Conservation (phyloP, 2,113 vertebrate species). For the Microcebus ravelobensis region DNA sequence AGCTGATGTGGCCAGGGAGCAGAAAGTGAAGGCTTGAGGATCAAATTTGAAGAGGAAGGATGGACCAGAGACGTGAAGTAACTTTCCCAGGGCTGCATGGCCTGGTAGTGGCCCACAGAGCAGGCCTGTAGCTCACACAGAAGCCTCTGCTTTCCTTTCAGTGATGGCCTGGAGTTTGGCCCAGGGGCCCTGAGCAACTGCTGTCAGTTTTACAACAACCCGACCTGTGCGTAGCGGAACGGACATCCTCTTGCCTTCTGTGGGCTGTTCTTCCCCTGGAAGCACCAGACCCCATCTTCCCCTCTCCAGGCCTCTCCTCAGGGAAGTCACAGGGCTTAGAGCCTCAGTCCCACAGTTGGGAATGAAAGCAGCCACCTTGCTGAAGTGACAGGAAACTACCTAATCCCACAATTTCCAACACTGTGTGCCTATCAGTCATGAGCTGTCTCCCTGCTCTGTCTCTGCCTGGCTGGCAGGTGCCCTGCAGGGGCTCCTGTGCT, state of each 20-base stretch:
- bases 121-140: fast-evolving
- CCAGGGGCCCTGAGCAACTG: conserved; percentile 57
- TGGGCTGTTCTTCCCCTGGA: neutral
- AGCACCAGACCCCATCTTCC: neutral
- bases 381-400: too few species aligned
- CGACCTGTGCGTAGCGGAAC: neutral
- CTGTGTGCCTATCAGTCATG: too few species aligned
- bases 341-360: too few species aligned
- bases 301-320: neutral
- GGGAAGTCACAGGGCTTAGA: neutral
- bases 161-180: neutral
- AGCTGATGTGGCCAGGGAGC: neutral
- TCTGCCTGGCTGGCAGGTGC: too few species aligned
- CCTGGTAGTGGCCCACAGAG: neutral
- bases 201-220: conserved; percentile 82
- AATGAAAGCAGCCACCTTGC: too few species aligned
- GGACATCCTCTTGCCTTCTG: neutral
- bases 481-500: too few species aligned
- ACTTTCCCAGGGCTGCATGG: neutral
- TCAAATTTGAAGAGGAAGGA: neutral
- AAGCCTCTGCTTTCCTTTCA: neutral
- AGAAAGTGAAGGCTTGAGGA: neutral
- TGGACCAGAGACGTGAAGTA: neutral
- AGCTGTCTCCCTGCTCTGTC: too few species aligned
- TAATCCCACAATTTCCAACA: too few species aligned